Evolutionary conservation across 2,113 vertebrate species (phyloP).

Genomic region (Columba janthina): DNA sequence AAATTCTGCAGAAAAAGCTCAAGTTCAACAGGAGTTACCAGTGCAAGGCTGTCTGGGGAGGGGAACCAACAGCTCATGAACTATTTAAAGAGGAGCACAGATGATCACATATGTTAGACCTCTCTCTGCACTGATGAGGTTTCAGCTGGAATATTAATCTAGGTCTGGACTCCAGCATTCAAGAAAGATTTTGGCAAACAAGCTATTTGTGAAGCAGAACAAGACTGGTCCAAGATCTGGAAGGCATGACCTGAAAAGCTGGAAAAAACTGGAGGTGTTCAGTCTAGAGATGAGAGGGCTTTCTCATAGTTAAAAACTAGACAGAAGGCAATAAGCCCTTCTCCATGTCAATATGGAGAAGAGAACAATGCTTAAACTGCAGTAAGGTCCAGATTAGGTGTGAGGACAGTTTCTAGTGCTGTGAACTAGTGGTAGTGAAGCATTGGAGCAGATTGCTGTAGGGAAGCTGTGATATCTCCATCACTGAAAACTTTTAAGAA

Average conservation of each 20-base stretch:
- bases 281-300: neutral
- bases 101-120: neutral
- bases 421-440: neutral
- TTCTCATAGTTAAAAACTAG: neutral
- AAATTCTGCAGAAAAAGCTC: neutral
- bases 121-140: neutral
- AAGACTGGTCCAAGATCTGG: neutral
- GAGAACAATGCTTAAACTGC: neutral
- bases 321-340: neutral
- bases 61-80: neutral
- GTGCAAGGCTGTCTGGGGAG: neutral
- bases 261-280: neutral
- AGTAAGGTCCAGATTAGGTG: neutral
- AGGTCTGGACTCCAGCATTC: neutral
- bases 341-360: neutral
- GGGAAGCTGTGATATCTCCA: neutral
- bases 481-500: neutral
- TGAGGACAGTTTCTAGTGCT: neutral
- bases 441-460: neutral
- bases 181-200: neutral
- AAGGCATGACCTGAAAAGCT: neutral
- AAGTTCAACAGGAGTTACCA: neutral
- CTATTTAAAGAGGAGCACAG: neutral
- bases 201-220: neutral
- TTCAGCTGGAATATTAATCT: neutral